Conservation (phyloP, 2,113 vertebrate genomes). For the Tragulus kanchil region DNA sequence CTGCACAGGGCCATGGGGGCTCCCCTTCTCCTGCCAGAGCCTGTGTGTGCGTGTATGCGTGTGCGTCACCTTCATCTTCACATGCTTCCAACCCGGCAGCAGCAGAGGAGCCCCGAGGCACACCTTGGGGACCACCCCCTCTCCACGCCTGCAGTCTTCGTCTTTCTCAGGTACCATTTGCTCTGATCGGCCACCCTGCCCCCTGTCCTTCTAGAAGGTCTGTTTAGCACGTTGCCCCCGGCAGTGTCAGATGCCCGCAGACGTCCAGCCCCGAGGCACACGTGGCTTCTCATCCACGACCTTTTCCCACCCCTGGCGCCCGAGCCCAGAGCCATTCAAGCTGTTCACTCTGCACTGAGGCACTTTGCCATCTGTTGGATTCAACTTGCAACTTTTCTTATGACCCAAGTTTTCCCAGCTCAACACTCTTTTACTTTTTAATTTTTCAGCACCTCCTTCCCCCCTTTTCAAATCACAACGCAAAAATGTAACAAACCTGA, state of each 20-base stretch:
- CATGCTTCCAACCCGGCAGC: not conserved
- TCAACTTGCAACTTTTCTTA: not conserved
- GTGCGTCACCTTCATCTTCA: not conserved
- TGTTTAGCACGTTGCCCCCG: accelerated
- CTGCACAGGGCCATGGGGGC: accelerated
- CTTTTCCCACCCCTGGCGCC: not conserved
- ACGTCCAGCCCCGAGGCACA: not conserved
- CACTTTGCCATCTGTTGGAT: not conserved
- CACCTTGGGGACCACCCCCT: no score
- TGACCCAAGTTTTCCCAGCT: not conserved
- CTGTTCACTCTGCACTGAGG: not conserved
- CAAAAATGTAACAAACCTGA: not conserved
- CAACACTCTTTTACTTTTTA: not conserved
- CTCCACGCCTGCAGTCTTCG: accelerated
- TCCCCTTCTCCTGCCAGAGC: not conserved
- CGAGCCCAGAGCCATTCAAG: not conserved
- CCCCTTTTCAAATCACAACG: not conserved
- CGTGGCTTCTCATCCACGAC: not conserved
- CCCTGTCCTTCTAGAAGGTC: not conserved
- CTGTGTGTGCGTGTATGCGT: no score
- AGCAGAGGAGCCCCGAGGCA: not conserved
- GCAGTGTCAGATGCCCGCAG: accelerated
- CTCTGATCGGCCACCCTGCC: not conserved
- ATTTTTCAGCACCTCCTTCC: not conserved
- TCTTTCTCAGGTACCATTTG: not conserved